Evolutionary conservation across 2,888 invertebrate genomes (phyloP).

Genomic region (Cephus pulcher): DNA sequence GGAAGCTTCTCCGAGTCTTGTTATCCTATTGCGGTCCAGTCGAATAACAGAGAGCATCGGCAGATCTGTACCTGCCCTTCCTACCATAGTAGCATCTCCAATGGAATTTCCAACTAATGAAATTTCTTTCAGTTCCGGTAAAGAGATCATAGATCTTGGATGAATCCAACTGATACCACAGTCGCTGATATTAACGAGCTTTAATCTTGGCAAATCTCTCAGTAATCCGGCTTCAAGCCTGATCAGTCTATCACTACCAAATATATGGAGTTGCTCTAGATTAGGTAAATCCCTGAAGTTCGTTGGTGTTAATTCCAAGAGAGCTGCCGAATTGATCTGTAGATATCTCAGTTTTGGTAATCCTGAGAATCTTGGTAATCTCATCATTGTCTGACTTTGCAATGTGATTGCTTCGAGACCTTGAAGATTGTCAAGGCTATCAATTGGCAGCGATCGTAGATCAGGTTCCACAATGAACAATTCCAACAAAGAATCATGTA

Average conservation of each 20-base stretch:
- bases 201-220: slow-evolving; percentile 75
- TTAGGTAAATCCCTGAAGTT: slow-evolving; percentile 79
- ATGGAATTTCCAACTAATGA: slow-evolving; percentile 80
- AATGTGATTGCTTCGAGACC: slow-evolving; percentile 86
- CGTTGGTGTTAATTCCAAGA: slow-evolving; percentile 75
- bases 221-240: slow-evolving; percentile 81
- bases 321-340: slow-evolving; percentile 77
- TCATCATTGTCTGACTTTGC: slow-evolving; percentile 80
- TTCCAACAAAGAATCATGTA: slow-evolving; percentile 83
- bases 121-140: slow-evolving; percentile 79
- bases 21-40: slow-evolving; percentile 79
- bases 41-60: slow-evolving; percentile 78
- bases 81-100: slow-evolving; percentile 84
- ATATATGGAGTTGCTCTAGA: slow-evolving; percentile 81
- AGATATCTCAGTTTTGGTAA: slow-evolving; percentile 78
- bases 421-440: slow-evolving; percentile 79
- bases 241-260: slow-evolving; percentile 75
- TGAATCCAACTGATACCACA: slow-evolving; percentile 84
- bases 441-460: slow-evolving; percentile 81
- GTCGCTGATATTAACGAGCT: slow-evolving; percentile 79
- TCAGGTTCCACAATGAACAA: slow-evolving; percentile 88
- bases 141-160: slow-evolving; percentile 78
- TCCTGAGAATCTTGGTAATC: slow-evolving; percentile 79
- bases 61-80: slow-evolving; percentile 81
- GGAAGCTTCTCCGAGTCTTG: slow-evolving; percentile 79